A percentile compares a stretch with the other conserved stretches of the same genome.
Evolutionary conservation across 2,797 vertebrate species (phyloP).

Genomic region (Danio aesculapii): DNA sequence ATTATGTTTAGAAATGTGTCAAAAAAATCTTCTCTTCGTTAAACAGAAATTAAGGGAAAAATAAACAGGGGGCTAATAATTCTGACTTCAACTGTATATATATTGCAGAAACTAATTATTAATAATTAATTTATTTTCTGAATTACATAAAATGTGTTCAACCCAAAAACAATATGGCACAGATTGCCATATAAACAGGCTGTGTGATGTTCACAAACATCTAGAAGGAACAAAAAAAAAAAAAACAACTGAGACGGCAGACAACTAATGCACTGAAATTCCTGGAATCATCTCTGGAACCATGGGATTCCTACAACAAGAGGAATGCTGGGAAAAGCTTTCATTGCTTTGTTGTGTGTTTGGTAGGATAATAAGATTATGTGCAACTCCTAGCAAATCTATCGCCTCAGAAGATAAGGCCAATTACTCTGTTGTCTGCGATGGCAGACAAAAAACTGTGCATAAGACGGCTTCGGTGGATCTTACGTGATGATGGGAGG

Average conservation of each 20-base stretch:
- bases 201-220: constrained; percentile 12
- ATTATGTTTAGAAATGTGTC: too few relatives aligned
- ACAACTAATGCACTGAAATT: constrained; percentile 21
- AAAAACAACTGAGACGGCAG: constrained; percentile 16
- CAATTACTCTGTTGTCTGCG: constrained; percentile 78
- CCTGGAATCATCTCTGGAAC: constrained; percentile 45
- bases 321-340: constrained; percentile 48
- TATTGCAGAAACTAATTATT: background rate
- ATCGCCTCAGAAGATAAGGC: constrained; percentile 76
- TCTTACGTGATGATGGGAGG: constrained; percentile 68
- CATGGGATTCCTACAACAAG: constrained; percentile 51
- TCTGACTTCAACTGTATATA: too few relatives aligned
- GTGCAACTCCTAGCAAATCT: constrained; percentile 73
- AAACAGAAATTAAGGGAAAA: too few relatives aligned
- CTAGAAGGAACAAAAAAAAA: too few relatives aligned
- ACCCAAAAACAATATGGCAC: background rate
- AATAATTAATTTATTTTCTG: too few relatives aligned
- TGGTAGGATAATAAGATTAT: constrained; percentile 76
- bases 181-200: constrained; percentile 14
- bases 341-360: constrained; percentile 50
- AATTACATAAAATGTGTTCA: background rate
- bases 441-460: constrained; percentile 72
- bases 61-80: too few relatives aligned
- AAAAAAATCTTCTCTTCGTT: too few relatives aligned
- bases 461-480: constrained; percentile 69